phyloP scores from a whole-genome alignment of 2,797 vertebrate genomes.

The Pyrocephalus nanus region DNA sequence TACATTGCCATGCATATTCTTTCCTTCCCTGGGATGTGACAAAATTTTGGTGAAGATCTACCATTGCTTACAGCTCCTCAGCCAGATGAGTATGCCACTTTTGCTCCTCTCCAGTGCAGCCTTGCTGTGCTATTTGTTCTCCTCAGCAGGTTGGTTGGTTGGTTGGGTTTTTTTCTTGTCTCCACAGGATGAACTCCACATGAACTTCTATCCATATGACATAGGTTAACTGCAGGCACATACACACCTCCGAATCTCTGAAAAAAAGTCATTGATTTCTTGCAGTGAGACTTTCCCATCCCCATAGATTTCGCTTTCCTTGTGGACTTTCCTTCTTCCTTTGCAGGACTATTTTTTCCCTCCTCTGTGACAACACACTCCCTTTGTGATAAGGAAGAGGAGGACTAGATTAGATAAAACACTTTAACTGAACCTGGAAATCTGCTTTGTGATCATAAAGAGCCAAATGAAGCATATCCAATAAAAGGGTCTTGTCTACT shows the following conservation, averaged over 20 bases:
- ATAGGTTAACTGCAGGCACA: background rate
- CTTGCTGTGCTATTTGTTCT: background rate
- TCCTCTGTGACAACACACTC: background rate
- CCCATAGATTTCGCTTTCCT: background rate
- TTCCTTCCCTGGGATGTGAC: background rate
- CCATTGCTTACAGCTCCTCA: background rate
- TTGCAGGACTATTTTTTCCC: background rate
- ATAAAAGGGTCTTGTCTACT: background rate
- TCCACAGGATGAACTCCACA: background rate
- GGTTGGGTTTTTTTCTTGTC: background rate
- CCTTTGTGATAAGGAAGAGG: background rate
- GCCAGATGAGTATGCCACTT: background rate
- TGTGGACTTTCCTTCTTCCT: background rate
- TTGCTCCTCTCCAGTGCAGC: background rate
- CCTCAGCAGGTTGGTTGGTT: background rate
- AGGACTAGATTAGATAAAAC: background rate
- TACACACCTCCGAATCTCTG: background rate
- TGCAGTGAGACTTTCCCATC: background rate
- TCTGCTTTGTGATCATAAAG: background rate
- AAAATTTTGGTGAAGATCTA: background rate
- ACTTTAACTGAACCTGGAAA: background rate
- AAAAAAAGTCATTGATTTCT: background rate
- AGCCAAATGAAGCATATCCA: background rate
- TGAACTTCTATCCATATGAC: background rate
- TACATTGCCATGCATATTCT: background rate